Base-by-base conservation (phyloP, 1,140 invertebrate species). In the Drosophila simulans region DNA sequence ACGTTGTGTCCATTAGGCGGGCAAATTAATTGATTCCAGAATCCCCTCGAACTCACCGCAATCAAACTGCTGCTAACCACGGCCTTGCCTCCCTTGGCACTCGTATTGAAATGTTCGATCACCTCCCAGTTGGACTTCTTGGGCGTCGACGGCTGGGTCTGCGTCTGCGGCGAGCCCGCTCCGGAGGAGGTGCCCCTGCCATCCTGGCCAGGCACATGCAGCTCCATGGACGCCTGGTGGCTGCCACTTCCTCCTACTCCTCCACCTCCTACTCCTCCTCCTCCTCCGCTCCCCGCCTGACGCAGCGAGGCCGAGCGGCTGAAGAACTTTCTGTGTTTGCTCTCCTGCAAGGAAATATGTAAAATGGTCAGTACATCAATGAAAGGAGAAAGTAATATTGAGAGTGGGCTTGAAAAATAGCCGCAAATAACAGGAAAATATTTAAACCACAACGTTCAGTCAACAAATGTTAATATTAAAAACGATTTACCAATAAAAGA, bases 71-170 rank as follows among this genome's bases (percentile, higher is more conserved):
- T 93, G 65, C 93, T 93, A 35, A 93, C 93, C 58, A 94, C 89
- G 59, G 93, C 93, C 35, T 92, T 88, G 65, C 92, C 91, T 68
- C 93, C 93, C 66, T 92, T 92, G 80, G 80, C 70, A 43, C 93
- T 94, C 34, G 93, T 93, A 73, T 93, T 94, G 92, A 96, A 97
- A 92, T 97, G 96, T 92, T 97, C 96, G 80, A 97, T 97, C 59
- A 97, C 96, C 92, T 97, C 96, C 96, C 96, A 97, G 92, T 97
- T 97, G 75, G 96, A 97, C 91, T 97, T 97, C 92, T 95, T 94
- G 27, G 94, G 93, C 40, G 94, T 97, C 84, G 94, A 94, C 5
- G 94, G 93, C 20, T 93, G 94, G 2, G 93, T 94, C 22, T 94
- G 94, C n/a, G 93, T 35, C 39, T 77, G 70, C n/a, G 58, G 55